These are phyloP conservation scores for Platorchestia sp. DNA, from an alignment of 1,140 invertebrate species.

Conservation along the genomic window DNA sequence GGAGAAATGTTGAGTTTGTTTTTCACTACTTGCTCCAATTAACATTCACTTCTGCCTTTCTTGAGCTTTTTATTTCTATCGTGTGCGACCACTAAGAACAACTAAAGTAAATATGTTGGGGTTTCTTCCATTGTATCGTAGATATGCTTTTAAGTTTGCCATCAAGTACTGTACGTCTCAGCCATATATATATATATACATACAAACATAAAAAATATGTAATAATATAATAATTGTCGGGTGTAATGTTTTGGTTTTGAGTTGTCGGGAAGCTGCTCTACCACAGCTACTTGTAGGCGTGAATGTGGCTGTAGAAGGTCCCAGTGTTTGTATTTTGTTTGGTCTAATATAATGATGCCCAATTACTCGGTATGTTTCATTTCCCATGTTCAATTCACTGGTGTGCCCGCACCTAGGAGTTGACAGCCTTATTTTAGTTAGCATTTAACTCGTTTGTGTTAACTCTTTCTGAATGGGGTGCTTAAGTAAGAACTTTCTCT, in stretches of 20 bases:
- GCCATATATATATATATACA: neutral
- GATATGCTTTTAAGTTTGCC: neutral
- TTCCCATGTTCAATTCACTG: neutral
- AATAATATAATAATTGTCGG: too few species aligned
- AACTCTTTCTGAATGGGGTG: too few species aligned
- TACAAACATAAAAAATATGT: too few species aligned
- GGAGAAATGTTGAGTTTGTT: too few species aligned
- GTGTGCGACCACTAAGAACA: neutral
- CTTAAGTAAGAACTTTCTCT: too few species aligned
- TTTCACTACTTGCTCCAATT: too few species aligned
- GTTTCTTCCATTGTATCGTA: neutral
- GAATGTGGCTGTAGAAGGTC: neutral
- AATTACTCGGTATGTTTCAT: neutral
- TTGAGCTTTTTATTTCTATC: neutral
- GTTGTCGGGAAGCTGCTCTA: neutral
- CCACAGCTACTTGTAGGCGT: neutral
- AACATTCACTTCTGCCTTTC: neutral
- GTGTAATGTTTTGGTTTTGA: neutral
- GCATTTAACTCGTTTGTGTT: too few species aligned
- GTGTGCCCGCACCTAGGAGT: too few species aligned
- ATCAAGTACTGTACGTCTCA: neutral
- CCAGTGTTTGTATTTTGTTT: neutral
- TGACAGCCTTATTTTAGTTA: too few species aligned
- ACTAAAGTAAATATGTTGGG: neutral
- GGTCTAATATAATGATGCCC: neutral